A percentile compares a stretch with the other conserved stretches of the same genome.
Evolutionary conservation across 2,797 vertebrate genomes (phyloP).

Genomic region (Oreortyx pictus): DNA sequence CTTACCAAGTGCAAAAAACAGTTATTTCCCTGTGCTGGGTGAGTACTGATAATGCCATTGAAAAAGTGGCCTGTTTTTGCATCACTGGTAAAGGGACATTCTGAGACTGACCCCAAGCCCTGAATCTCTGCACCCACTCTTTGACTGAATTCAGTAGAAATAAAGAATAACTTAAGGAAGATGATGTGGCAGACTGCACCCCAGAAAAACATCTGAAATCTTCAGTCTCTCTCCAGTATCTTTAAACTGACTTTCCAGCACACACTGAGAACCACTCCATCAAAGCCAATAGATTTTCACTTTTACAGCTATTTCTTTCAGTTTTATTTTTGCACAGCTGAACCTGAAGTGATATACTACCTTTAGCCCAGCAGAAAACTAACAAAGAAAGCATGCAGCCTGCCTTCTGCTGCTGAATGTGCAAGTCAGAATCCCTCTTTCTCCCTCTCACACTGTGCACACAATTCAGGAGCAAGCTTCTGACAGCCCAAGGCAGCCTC

Average conservation of each 20-base stretch:
- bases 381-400: not conserved
- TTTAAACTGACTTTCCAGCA: not conserved
- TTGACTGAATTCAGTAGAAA: not conserved
- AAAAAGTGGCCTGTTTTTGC: not conserved
- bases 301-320: not conserved
- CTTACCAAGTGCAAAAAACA: not conserved
- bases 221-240: not conserved
- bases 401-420: not conserved
- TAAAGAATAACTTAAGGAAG: not conserved
- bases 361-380: not conserved
- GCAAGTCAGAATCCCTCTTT: not conserved
- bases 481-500: conserved; percentile 48
- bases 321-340: not conserved
- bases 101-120: not conserved
- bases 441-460: not conserved
- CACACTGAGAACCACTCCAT: not conserved
- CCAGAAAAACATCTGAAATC: not conserved
- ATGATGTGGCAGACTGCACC: not conserved
- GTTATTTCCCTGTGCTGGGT: not conserved
- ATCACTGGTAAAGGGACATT: not conserved
- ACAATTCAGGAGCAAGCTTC: not conserved
- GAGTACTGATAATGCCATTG: not conserved
- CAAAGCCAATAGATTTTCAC: not conserved
- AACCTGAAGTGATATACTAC: not conserved
- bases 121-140: not conserved